Evolutionary conservation across 2,113 vertebrate genomes (phyloP).

Genomic region (Scortum barcoo): DNA sequence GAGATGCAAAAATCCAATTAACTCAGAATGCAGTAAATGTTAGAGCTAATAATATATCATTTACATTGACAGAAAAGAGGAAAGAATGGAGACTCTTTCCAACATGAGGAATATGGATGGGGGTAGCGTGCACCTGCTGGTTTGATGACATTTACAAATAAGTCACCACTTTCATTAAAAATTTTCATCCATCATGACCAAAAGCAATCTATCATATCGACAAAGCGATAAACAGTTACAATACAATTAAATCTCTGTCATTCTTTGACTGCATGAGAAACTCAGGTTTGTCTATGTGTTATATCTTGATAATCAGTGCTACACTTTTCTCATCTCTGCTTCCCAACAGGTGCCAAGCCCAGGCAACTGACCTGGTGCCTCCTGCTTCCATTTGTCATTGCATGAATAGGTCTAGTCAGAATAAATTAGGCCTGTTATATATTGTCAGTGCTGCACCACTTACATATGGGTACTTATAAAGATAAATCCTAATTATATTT

Average conservation of each 20-base stretch:
- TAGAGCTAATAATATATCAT: background rate
- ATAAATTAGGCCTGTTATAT: background rate
- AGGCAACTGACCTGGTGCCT: background rate
- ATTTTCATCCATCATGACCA: conserved; percentile 10
- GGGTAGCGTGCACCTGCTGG: background rate
- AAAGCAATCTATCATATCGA: background rate
- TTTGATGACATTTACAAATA: conserved; percentile 14
- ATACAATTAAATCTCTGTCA: background rate
- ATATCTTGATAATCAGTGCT: background rate
- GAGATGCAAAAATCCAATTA: conserved; percentile 1
- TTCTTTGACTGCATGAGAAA: background rate
- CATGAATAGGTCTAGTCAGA: background rate
- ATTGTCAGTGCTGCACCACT: background rate
- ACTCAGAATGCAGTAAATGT: background rate
- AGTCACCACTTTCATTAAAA: conserved; percentile 16
- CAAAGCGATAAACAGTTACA: conserved; percentile 5
- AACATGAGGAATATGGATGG: background rate
- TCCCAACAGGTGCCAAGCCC: background rate
- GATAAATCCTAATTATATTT: background rate
- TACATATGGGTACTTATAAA: background rate
- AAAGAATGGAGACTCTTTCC: background rate
- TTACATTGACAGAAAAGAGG: background rate
- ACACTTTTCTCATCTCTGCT: background rate
- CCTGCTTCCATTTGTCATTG: background rate
- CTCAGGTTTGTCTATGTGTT: background rate